Evolutionary conservation across 2,888 invertebrate genomes (phyloP), one percentile per base, ranked within the genome.

Genomic region (Pediacus dermestoides): DNA sequence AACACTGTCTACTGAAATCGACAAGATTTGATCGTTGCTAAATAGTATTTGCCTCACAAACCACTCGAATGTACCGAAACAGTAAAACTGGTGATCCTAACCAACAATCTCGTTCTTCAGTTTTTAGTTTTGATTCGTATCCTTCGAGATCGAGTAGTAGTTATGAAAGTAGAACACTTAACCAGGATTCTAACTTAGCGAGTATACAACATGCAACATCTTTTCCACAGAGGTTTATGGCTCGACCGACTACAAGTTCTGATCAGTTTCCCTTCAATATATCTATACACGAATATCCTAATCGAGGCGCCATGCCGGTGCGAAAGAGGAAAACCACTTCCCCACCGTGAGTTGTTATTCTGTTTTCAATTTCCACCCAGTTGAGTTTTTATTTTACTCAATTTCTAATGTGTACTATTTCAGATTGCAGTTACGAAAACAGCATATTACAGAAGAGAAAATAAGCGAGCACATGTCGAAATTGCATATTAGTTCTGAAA

Each of bases 371-470:
- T n/a, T n/a, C n/a, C n/a, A n/a, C n/a, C n/a, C n/a, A n/a, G n/a
- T n/a, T n/a, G n/a, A n/a, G n/a, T n/a, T n/a, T n/a, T n/a, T n/a
- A n/a, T n/a, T n/a, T n/a, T n/a, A n/a, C n/a, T n/a, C n/a, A n/a
- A n/a, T n/a, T n/a, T n/a, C n/a, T n/a, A n/a, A n/a, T n/a, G n/a
- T n/a, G n/a, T n/a, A n/a, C n/a, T n/a, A n/a, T 40, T 54, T 16
- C 38, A 65, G 65, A 14, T 40, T 50, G 8, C 58, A 55, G 31
- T 54, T 80, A 28, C 61, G 74, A 4, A 89, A 89, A 60, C 85
- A 87, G 61, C 75, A 82, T 23, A 87, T 88, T 46, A 86, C 87
- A 0, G 88, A 88, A 63, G 88, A 88, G 58, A 85, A 83, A 65
- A 88, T 89, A 81, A 82, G 87, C 0, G 86, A 84, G 13, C 86